Base-by-base conservation (phyloP, 2,113 vertebrate genomes). In the Mustelus asterias region DNA sequence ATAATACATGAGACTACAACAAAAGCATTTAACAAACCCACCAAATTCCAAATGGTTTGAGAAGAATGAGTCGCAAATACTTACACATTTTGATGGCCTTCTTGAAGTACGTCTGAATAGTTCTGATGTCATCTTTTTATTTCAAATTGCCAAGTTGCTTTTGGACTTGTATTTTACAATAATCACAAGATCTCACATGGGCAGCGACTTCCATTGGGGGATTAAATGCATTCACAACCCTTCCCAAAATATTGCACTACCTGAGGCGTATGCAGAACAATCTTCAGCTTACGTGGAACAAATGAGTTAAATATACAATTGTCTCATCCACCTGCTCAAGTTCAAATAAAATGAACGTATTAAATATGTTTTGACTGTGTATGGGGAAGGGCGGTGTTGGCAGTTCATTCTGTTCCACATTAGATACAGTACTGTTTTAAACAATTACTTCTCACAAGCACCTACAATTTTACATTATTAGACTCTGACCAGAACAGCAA, bases 381-480 rank as follows among this genome's bases (percentile, higher is more conserved):
- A 65, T 22, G 3, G 58, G 60, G 89, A 58, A 58, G 20, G 10
- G 13, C 0, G 4, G 14, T 6, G n/a, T 37, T 93, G 65, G 44
- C 94, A 76, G 69, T 76, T 95, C 41, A 72, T 72, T 95, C 0
- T 13, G 44, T 72, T 76, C 94, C 69, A 54, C 94, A 95, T 63
- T 33, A 94, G 65, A 41, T 70, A 94, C 37, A 20, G 65, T 72
- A 76, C 41, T 95, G n/a, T 95, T 70, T 95, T 72, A 48, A 76
- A 95, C 2, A 44, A 70, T 44, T 94, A 95, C 48, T 72, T 29
- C 26, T 95, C 18, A 95, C 69, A 95, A 95, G 94, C 94, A 95
- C 54, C 80, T 37, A 95, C 78, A 85, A 95, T 95, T 22, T 33
- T 29, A 86, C 78, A 95, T 80, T 63, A 95, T 85, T 80, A 94